Evolutionary conservation across 2,888 invertebrate genomes (phyloP).

Genomic region (Reticulitermes lucifugus): DNA sequence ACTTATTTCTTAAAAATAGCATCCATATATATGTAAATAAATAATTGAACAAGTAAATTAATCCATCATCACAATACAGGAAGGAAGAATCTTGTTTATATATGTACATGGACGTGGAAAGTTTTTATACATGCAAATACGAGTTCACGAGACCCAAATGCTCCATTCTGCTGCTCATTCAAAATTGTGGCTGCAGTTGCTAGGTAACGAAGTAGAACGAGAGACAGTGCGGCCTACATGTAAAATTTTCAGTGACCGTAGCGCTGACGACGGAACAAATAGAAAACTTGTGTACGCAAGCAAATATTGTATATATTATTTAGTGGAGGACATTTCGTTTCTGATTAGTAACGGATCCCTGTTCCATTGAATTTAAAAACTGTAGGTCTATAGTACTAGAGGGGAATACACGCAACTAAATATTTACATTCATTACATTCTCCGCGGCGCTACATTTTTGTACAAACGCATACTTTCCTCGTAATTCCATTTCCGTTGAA

Average conservation of each 20-base stretch:
- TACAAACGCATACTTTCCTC: no score
- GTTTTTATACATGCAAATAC: background rate
- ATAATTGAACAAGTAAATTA: no score
- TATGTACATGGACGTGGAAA: background rate
- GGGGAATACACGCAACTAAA: no score
- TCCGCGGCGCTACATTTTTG: no score
- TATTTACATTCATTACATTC: no score
- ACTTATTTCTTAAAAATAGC: no score
- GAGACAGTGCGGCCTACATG: background rate
- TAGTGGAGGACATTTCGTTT: background rate
- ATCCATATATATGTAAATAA: no score
- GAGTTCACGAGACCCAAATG: background rate
- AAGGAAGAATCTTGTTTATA: background rate
- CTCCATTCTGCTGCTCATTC: background rate
- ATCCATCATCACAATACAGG: no score
- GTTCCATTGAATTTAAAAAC: no score
- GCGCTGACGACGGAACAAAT: background rate
- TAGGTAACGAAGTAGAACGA: background rate
- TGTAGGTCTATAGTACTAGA: no score
- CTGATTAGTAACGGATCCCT: no score
- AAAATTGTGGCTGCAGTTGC: constrained; percentile 1
- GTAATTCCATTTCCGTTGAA: no score
- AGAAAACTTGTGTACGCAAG: background rate
- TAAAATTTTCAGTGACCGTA: background rate
- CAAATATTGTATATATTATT: background rate